Evolutionary conservation across 2,113 vertebrate species (phyloP).

Genomic region (Dascyllus trimaculatus): DNA sequence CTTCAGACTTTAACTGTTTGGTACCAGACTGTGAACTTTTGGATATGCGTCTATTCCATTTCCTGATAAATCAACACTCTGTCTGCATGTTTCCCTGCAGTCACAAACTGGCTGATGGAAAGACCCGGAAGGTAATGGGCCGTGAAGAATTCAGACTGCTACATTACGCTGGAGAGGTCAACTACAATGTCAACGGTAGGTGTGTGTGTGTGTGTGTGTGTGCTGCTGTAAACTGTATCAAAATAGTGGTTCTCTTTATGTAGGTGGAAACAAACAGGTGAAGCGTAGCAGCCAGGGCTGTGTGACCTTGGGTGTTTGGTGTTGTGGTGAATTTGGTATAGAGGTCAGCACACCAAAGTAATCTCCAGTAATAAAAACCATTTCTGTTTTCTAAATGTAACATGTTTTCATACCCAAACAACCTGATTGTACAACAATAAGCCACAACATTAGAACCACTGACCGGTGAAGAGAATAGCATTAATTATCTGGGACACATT

Average conservation of each 20-base stretch:
- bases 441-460: no score
- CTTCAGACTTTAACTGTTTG: background rate
- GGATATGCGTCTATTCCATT: background rate
- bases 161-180: conserved; percentile 98
- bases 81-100: conserved; percentile 74
- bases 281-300: background rate
- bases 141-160: conserved; percentile 94
- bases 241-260: conserved; percentile 1
- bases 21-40: background rate
- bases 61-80: background rate
- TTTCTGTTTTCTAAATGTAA: no score
- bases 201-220: conserved; percentile 15
- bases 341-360: background rate
- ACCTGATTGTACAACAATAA: no score
- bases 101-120: conserved; percentile 97
- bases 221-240: conserved; percentile 7
- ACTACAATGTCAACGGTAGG: conserved; percentile 94
- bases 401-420: no score
- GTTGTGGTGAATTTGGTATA: no score
- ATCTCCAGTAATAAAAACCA: no score
- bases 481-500: no score
- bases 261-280: conserved; percentile 3
- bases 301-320: background rate
- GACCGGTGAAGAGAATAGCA: no score
- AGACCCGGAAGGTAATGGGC: conserved; percentile 93